Conservation (phyloP, 2,888 invertebrate genomes). For the Campaea margaritaria region DNA sequence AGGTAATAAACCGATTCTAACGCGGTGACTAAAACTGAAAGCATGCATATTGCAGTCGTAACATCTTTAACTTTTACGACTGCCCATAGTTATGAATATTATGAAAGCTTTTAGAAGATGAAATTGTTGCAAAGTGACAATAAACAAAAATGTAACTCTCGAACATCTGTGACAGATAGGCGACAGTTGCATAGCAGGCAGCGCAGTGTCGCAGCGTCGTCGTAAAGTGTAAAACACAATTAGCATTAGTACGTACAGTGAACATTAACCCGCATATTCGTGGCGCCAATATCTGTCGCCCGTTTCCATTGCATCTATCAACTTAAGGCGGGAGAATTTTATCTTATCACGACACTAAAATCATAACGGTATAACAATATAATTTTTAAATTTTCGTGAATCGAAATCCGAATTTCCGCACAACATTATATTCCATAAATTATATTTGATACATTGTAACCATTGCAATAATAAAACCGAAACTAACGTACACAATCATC, state of each 20-base stretch:
- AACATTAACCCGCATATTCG: conserved; percentile 73
- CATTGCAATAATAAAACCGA: no score
- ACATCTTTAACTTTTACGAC: not conserved
- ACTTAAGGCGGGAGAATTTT: conserved; percentile 35
- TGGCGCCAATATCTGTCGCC: conserved; percentile 67
- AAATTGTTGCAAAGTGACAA: conserved; percentile 8
- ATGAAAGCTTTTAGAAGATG: conserved; percentile 1
- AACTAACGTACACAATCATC: no score
- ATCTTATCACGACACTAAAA: conserved; percentile 1
- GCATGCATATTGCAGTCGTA: not conserved
- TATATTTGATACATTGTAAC: no score
- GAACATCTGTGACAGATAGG: conserved; percentile 41
- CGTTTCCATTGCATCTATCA: conserved; percentile 59
- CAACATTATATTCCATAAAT: no score
- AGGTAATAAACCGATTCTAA: conserved; percentile 1
- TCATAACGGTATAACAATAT: no score
- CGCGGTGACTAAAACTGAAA: not conserved
- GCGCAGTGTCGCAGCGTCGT: conserved; percentile 33
- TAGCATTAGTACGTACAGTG: conserved; percentile 47
- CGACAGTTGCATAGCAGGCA: conserved; percentile 45
- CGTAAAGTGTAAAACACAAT: conserved; percentile 45
- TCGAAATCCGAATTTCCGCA: no score
- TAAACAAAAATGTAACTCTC: conserved; percentile 31
- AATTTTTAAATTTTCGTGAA: no score
- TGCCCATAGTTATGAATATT: conserved; percentile 1